Evolutionary conservation across 2,888 invertebrate genomes (phyloP), one percentile per base, ranked within the genome.

Genomic region (Apodemia mormo): DNA sequence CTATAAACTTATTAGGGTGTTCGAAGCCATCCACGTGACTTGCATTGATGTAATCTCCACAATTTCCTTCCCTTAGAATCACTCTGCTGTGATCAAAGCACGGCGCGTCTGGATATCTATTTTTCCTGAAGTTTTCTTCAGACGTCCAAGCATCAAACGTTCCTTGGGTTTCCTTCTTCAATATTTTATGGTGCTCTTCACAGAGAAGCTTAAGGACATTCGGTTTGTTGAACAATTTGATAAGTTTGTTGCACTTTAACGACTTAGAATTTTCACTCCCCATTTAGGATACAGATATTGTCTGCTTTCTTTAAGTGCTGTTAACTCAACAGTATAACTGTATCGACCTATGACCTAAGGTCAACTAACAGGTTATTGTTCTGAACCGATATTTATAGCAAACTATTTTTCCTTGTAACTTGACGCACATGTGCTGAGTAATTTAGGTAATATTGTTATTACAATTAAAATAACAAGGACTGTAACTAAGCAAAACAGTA

Each of bases 61-160:
- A 58, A 29, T 58, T 58, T 58, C 29, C 58, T 58, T 58, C 9
- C 0, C 58, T 58, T 58, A 58, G 58, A 58, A 58, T 29, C 58
- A 58, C 58, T 58, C 58, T n/a, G 58, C 58, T 58, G 7, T 7
- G 58, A 58, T 58, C 58, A 58, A 58, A 58, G 58, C 58, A 58
- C 58, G 58, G 58, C 58, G 58, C 58, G 29, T 58, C 5, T 58
- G 58, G 58, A n/a, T n/a, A n/a, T n/a, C n/a, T n/a, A n/a, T n/a
- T n/a, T n/a, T n/a, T n/a, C n/a, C n/a, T n/a, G n/a, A 58, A 0
- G 58, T 58, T 58, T 58, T 4, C 7, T 22, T 58, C 58, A 58
- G 58, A 58, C 58, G 2, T 58, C n/a, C 5, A 58, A 58, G 29
- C 58, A 58, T 58, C 29, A 29, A 58, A 58, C 58, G 58, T 58